These are phyloP conservation scores for Melieria omissa DNA, from an alignment of 2,888 invertebrate genomes.

Conservation along the genomic window DNA sequence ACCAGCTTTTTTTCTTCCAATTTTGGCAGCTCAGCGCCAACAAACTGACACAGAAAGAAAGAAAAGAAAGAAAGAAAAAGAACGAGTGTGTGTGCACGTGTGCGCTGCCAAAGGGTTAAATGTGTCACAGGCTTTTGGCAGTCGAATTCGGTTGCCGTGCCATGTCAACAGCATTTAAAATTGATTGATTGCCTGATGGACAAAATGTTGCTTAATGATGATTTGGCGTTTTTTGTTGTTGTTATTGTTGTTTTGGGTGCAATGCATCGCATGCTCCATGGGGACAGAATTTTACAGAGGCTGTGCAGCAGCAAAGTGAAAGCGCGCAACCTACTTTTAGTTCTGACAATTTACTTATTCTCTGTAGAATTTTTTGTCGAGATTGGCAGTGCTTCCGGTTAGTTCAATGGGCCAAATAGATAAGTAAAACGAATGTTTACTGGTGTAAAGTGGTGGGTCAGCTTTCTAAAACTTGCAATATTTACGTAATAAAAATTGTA, in stretches of 20 bases:
- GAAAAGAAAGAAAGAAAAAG: background rate
- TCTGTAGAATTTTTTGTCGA: too few species aligned
- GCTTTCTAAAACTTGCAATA: too few species aligned
- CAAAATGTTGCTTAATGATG: slow-evolving; percentile 18
- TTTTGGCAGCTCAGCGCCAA: too few species aligned
- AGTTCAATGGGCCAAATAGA: too few species aligned
- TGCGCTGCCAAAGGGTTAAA: background rate
- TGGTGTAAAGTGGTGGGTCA: too few species aligned
- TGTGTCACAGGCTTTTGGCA: background rate
- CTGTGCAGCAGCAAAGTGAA: slow-evolving; percentile 17
- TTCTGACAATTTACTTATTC: background rate
- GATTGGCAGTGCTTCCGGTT: too few species aligned
- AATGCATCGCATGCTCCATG: background rate
- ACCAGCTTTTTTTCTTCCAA: too few species aligned
- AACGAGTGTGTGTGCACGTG: background rate
- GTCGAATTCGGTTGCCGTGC: slow-evolving; percentile 21
- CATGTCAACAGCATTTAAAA: slow-evolving; percentile 35
- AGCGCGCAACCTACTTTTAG: slow-evolving; percentile 21
- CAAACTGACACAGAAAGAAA: background rate
- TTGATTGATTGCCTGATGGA: slow-evolving; percentile 37
- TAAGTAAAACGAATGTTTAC: too few species aligned
- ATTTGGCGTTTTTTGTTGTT: slow-evolving; percentile 25
- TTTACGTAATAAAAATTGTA: too few species aligned
- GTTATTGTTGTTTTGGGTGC: slow-evolving; percentile 15
- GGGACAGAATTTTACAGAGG: background rate